These are phyloP conservation scores for Prunella fulvescens DNA, from an alignment of 2,113 vertebrate genomes.

Conservation along the genomic window DNA sequence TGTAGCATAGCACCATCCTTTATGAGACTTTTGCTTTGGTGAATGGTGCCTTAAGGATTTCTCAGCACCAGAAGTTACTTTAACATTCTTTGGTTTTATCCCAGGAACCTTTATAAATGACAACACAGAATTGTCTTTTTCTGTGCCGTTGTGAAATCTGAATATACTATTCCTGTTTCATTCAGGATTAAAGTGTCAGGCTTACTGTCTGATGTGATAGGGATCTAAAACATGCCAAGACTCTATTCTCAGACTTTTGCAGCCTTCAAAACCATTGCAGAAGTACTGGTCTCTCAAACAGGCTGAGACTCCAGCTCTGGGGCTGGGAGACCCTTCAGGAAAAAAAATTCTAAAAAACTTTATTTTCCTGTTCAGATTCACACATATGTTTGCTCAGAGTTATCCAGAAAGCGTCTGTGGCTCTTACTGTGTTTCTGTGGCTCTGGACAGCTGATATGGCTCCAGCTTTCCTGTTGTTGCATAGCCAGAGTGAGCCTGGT, in stretches of 20 bases:
- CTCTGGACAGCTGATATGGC: background rate
- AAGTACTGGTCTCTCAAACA: background rate
- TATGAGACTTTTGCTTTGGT: background rate
- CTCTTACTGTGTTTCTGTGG: background rate
- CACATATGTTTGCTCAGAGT: background rate
- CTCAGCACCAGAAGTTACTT: background rate
- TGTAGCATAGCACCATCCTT: background rate
- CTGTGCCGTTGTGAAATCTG: background rate
- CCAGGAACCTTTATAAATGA: background rate
- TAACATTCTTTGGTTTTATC: background rate
- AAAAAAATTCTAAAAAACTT: background rate
- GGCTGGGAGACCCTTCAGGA: background rate
- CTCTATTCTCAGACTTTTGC: background rate
- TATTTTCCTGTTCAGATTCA: background rate
- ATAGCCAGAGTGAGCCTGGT: background rate
- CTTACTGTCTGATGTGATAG: background rate
- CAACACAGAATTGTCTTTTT: background rate
- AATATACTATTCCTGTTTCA: background rate
- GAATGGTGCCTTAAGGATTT: background rate
- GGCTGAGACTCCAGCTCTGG: background rate
- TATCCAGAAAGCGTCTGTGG: background rate
- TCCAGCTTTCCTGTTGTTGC: background rate
- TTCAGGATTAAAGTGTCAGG: background rate
- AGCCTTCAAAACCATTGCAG: background rate
- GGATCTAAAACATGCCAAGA: background rate